Conservation (phyloP, 2,797 vertebrate species). For the Anableps anableps region DNA sequence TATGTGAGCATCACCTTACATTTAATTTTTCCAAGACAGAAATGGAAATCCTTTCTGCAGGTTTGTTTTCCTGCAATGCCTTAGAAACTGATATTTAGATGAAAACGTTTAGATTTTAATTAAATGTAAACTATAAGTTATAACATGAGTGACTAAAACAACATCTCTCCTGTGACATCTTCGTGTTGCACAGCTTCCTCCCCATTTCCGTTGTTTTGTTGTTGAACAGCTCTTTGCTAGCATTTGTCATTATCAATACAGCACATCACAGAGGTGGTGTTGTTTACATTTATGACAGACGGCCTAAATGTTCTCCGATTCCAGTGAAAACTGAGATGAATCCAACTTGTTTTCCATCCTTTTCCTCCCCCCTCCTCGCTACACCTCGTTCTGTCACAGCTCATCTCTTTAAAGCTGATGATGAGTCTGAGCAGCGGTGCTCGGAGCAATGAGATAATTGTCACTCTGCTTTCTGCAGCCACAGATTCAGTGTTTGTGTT, state of each 20-base stretch:
- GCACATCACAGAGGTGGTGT: not conserved
- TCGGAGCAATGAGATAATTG: constrained; percentile 66
- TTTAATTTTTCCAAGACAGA: not conserved
- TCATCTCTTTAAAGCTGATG: constrained; percentile 41
- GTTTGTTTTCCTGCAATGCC: not conserved
- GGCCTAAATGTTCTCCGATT: constrained; percentile 30
- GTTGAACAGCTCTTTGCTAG: constrained; percentile 8
- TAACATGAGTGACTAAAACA: not conserved
- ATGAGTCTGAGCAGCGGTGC: constrained; percentile 46
- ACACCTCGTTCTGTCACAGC: constrained; percentile 47
- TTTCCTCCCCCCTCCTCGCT: not conserved
- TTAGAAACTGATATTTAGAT: not conserved
- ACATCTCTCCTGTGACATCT: not conserved
- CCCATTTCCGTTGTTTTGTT: constrained; percentile 7
- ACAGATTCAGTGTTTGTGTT: constrained; percentile 19
- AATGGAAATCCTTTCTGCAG: not conserved
- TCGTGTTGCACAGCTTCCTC: not conserved
- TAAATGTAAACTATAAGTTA: not conserved
- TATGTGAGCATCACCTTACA: not conserved
- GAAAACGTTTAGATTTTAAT: not conserved
- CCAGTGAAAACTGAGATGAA: constrained; percentile 39
- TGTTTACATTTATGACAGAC: constrained; percentile 39
- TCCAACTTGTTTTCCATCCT: constrained; percentile 25
- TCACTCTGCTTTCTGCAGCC: constrained; percentile 39
- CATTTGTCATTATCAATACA: constrained; percentile 25